These are phyloP conservation scores for Rallus crepitans DNA, from an alignment of 2,797 vertebrate genomes.

Conservation along the genomic window DNA sequence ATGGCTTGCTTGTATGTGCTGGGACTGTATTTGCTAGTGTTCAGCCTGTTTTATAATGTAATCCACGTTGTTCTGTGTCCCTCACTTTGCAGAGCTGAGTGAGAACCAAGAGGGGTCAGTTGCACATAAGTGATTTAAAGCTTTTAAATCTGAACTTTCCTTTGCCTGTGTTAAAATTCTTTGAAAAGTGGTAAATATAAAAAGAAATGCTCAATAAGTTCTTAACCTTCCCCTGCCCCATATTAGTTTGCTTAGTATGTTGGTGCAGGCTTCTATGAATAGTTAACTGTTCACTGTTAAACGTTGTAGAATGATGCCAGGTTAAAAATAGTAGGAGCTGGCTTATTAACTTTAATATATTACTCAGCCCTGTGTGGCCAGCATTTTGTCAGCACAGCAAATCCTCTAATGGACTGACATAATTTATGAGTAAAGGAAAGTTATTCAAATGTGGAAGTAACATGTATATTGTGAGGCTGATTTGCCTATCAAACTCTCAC, in stretches of 20 bases:
- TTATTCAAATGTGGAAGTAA: constrained; percentile 22
- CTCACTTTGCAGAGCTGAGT: background rate
- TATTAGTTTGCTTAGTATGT: background rate
- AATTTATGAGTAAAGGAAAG: constrained; percentile 50
- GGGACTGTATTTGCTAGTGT: background rate
- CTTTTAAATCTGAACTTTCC: background rate
- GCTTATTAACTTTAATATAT: constrained; percentile 64
- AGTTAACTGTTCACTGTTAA: constrained; percentile 57
- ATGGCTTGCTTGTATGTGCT: background rate
- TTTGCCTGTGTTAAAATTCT: background rate
- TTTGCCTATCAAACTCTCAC: constrained; percentile 4
- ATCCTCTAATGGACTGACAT: constrained; percentile 51
- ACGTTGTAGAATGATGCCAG: background rate
- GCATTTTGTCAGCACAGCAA: constrained; percentile 53
- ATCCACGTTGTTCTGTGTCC: background rate
- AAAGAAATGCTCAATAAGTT: background rate
- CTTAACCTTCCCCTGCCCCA: rapidly evolving
- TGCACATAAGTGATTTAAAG: background rate
- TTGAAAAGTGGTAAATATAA: background rate
- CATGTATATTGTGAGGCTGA: background rate
- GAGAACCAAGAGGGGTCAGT: background rate
- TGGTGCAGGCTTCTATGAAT: constrained; percentile 14
- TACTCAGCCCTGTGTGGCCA: constrained; percentile 10
- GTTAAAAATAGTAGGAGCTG: constrained; percentile 62
- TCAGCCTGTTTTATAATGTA: background rate